A percentile compares a stretch with the other conserved stretches of the same genome.
These are phyloP conservation scores for Drosophila pseudoananassae DNA, from an alignment of 1,140 invertebrate genomes.

Conservation along the genomic window DNA sequence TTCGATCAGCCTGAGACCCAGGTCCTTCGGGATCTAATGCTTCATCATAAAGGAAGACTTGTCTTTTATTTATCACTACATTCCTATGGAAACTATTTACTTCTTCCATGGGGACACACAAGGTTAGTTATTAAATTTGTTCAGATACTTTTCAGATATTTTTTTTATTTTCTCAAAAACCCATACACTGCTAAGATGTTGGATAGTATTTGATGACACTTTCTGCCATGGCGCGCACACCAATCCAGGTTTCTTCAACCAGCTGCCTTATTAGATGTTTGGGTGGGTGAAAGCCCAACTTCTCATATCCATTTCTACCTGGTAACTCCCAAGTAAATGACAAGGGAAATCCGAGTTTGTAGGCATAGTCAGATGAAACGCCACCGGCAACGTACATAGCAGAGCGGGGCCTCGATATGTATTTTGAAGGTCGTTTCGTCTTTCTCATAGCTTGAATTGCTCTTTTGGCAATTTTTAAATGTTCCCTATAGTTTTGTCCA, in stretches of 20 bases:
- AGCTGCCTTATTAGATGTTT: slow-evolving; percentile 19
- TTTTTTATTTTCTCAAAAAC: too few species aligned
- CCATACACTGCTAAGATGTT: too few species aligned
- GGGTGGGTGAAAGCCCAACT: too few species aligned
- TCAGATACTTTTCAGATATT: background rate
- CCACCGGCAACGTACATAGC: slow-evolving; percentile 6
- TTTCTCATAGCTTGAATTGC: slow-evolving; percentile 25
- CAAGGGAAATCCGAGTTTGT: slow-evolving; percentile 25
- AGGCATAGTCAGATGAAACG: slow-evolving; percentile 41
- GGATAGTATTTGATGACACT: slow-evolving; percentile 26
- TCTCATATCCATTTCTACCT: background rate
- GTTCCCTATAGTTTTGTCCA: background rate
- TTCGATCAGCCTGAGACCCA: slow-evolving; percentile 90
- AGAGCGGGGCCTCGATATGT: background rate
- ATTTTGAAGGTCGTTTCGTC: background rate
- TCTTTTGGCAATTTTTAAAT: slow-evolving; percentile 16
- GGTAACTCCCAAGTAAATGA: slow-evolving; percentile 22
- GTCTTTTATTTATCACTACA: slow-evolving; percentile 89
- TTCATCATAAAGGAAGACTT: slow-evolving; percentile 85
- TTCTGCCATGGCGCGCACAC: slow-evolving; percentile 27
- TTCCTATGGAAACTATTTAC: slow-evolving; percentile 87
- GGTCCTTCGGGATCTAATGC: slow-evolving; percentile 84
- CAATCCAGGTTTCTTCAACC: slow-evolving; percentile 42
- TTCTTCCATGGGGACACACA: slow-evolving; percentile 91
- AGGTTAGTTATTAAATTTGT: slow-evolving; percentile 26